phyloP scores from a whole-genome alignment of 2,888 invertebrate species.

The Rapana venosa region DNA sequence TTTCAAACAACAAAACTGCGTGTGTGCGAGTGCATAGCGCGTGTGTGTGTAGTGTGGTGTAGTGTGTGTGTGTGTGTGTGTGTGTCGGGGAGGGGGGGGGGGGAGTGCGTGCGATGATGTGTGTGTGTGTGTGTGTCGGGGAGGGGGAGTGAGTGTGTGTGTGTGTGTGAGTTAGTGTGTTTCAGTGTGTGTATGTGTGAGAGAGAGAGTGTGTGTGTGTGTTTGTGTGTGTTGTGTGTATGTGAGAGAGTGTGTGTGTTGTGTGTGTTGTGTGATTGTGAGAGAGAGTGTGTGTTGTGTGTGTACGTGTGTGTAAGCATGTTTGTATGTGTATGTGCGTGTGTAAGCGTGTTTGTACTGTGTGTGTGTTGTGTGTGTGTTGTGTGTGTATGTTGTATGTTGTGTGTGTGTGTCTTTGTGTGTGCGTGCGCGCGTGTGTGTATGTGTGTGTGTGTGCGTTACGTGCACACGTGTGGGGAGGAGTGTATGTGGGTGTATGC shows the following conservation, averaged over 20 bases:
- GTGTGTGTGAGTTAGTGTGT: too few species aligned
- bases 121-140: too few species aligned
- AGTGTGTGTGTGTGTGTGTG: not conserved
- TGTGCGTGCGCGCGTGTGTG: not conserved
- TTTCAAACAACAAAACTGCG: too few species aligned
- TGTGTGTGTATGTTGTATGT: too few species aligned
- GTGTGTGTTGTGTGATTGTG: not conserved
- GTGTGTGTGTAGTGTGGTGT: not conserved
- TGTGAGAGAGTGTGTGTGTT: not conserved
- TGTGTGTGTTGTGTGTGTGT: not conserved
- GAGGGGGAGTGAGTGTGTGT: too few species aligned
- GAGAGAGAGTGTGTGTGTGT: not conserved
- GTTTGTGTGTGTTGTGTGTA: not conserved
- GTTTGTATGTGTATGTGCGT: not conserved
- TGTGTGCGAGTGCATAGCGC: not conserved
- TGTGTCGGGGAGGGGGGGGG: too few species aligned
- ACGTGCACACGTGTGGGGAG: too few species aligned
- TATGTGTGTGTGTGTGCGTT: not conserved
- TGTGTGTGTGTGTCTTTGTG: conserved; percentile 18
- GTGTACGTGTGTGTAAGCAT: not conserved
- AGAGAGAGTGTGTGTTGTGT: not conserved
- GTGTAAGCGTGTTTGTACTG: not conserved
- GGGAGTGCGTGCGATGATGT: too few species aligned
- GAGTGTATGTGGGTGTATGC: conserved; percentile 15
- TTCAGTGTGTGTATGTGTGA: too few species aligned